Evolutionary conservation across 2,888 invertebrate genomes (phyloP), one percentile per base, ranked within the genome.

Genomic region (Euplexia lucipara): DNA sequence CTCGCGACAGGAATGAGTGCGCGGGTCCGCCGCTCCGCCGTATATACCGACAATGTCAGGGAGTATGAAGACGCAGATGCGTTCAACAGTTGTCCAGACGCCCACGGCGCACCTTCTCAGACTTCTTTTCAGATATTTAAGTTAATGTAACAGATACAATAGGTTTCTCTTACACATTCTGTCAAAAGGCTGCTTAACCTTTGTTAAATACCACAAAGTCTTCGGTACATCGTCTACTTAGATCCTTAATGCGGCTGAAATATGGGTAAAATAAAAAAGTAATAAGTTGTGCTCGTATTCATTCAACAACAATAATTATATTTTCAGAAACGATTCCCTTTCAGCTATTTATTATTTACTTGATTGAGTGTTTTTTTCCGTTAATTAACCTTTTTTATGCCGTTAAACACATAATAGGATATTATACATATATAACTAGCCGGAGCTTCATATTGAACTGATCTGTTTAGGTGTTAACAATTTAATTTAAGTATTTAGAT

Each of bases 81-180:
- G 89, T 79, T 91, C 92, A 93, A 93, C 93, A 94, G 93, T 93
- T 93, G 94, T 89, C 86, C 86, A 70, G 81, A 82, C 85, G 83
- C 84, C 84, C 75, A 73, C 39, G 70, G 79, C 64, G 63, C 44
- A 60, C 48, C 42, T 54, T 58, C 68, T 61, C 79, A 81, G 75
- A 75, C 75, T 81, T 78, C 72, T 70, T 62, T 69, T 66, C 26
- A 41, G 30, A 70, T 54, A 63, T 51, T 44, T 51, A 54, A 52
- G 26, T 37, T 45, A 56, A 16, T 34, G 22, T 30, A 47, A 75
- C 18, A 60, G 16, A 63, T 52, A 59, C 8, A 42, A 12, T 7
- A 14, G 5, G 42, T 39, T 49, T 69, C 47, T 42, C 9, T 18
- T 5, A 4, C 10, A 42, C 7, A 35, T 26, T 52, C 54, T 52